A percentile compares a stretch with the other conserved stretches of the same genome.
phyloP scores from a whole-genome alignment of 1,140 invertebrate genomes.

The Drosophila pseudoobscura region DNA sequence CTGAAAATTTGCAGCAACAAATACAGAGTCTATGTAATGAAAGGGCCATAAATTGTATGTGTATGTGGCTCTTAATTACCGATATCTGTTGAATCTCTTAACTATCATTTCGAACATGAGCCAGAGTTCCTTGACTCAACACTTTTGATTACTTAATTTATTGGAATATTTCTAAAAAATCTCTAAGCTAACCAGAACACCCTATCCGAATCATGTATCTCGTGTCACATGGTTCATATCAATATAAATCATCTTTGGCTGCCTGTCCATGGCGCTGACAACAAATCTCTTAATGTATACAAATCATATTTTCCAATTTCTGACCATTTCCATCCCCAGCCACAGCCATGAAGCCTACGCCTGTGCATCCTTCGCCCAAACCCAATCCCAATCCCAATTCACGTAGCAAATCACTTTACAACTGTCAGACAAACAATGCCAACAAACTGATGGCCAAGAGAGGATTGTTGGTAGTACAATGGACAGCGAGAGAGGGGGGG shows the following conservation, averaged over 20 bases:
- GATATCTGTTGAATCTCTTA: too few species aligned
- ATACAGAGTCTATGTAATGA: too few species aligned
- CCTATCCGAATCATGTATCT: conserved; percentile 37
- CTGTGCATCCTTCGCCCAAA: background rate
- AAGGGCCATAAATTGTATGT: too few species aligned
- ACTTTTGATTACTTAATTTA: too few species aligned
- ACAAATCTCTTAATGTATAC: conserved; percentile 62
- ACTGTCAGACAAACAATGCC: conserved; percentile 74
- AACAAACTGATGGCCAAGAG: conserved; percentile 29
- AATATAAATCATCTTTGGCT: conserved; percentile 57
- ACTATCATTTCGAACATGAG: too few species aligned
- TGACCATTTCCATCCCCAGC: background rate
- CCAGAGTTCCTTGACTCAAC: too few species aligned
- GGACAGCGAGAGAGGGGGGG: conserved; percentile 1
- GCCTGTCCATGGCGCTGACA: conserved; percentile 34
- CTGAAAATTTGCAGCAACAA: too few species aligned
- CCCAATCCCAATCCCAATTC: conserved; percentile 37
- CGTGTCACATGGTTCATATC: conserved; percentile 29
- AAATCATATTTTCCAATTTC: conserved; percentile 72
- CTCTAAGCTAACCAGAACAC: too few species aligned
- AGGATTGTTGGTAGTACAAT: background rate
- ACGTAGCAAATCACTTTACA: conserved; percentile 79
- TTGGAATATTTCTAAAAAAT: too few species aligned
- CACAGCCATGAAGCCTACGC: background rate
- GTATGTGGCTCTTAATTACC: too few species aligned